These are phyloP conservation scores for Paraplagusia blochii DNA, from an alignment of 2,113 vertebrate genomes.

Conservation along the genomic window DNA sequence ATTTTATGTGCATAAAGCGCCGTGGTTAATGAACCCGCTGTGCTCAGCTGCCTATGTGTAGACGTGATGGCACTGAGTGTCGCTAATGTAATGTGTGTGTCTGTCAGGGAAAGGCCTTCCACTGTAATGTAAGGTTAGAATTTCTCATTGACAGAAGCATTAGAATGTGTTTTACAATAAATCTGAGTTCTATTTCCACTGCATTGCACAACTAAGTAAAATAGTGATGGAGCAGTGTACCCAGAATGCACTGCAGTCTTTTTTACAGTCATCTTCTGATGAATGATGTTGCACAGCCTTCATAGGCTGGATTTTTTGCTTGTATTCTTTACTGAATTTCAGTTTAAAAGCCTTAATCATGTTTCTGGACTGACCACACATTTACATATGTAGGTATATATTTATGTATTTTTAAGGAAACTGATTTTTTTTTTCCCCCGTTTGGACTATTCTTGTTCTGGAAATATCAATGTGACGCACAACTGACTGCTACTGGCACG, in stretches of 20 bases:
- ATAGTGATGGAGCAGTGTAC: neutral
- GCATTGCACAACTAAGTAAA: neutral
- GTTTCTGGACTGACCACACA: constrained; percentile 27
- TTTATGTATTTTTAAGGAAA: constrained; percentile 55
- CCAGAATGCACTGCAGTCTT: neutral
- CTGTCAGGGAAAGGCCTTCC: neutral
- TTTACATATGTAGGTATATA: too few species aligned
- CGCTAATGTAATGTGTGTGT: too few species aligned
- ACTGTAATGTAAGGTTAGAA: neutral
- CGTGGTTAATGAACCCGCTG: too few species aligned
- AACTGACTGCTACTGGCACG: constrained; percentile 34
- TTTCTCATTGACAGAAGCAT: neutral
- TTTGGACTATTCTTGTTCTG: constrained; percentile 45
- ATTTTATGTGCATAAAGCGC: too few species aligned
- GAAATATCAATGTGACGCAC: constrained; percentile 60
- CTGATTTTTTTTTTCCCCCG: constrained; percentile 51
- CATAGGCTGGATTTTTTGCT: neutral
- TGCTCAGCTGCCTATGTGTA: too few species aligned
- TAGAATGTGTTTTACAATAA: neutral
- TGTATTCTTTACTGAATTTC: neutral
- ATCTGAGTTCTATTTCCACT: neutral
- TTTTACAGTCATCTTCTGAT: neutral
- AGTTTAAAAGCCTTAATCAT: constrained; percentile 16
- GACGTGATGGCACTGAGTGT: too few species aligned
- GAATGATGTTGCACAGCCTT: neutral